Evolutionary conservation across 2,888 invertebrate genomes (phyloP), one percentile per base, ranked within the genome.

Genomic region (Carpatolechia fugitivella): DNA sequence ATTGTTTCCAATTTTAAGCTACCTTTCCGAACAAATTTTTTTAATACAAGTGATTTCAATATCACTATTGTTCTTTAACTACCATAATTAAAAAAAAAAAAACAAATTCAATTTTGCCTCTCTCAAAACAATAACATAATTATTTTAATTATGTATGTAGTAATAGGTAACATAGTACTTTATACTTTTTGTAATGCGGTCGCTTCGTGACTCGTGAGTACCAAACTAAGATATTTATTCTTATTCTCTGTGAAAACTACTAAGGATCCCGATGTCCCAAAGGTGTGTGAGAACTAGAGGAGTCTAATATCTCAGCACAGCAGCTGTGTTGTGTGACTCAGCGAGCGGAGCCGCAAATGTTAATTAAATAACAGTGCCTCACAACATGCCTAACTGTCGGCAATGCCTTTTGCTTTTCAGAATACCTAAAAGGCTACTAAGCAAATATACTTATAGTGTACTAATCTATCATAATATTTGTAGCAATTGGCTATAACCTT

Each of bases 271-370:
- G 16, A 41, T 41, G 20, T 41, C 40, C 20, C n/a, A 41, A 41
- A 41, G 41, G 41, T 41, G 41, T 41, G 41, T n/a, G n/a, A 41
- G 41, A 41, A 41, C n/a, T 41, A 41, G 20, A 38, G 38, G 10
- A 38, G 38, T 16, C 38, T 41, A 41, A 20, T 24, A 20, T n/a
- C n/a, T n/a, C n/a, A n/a, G n/a, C n/a, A n/a, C n/a, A n/a, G n/a
- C n/a, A n/a, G 41, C 20, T 11, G 41, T 41, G 41, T 41, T 41
- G 41, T 41, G 41, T 41, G 41, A 41, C n/a, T 41, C 41, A 38
- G 38, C 16, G 13, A n/a, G n/a, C 14, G 38, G 1, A 41, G 24
- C 41, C 41, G 16, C 41, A 41, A 41, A 41, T 41, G 41, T 41
- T 41, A 41, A 41, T 41, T 41, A 41, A 41, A 41, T 41, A 41